Percentiles rank a stretch among this genome's conserved stretches.
phyloP scores from a whole-genome alignment of 2,113 vertebrate genomes.

The Macquaria ambigua region DNA sequence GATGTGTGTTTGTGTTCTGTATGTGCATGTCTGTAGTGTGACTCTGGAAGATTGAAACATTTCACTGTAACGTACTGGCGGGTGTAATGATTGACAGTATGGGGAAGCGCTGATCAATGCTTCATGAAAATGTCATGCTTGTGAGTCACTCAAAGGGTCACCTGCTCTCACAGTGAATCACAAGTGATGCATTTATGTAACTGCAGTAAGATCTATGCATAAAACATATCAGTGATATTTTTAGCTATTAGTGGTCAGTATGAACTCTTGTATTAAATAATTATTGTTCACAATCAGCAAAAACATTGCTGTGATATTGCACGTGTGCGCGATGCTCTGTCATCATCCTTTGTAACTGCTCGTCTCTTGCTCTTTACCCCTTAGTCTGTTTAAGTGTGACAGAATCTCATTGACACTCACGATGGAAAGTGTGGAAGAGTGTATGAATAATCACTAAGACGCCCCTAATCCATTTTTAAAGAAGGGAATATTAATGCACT shows the following conservation, averaged over 20 bases:
- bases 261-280: slow-evolving; percentile 26
- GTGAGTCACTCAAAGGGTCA: slow-evolving; percentile 11
- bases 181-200: not conserved
- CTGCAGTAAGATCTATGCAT: not conserved
- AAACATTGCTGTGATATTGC: slow-evolving; percentile 46
- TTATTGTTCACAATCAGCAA: slow-evolving; percentile 30
- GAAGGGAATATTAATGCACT: slow-evolving; percentile 75
- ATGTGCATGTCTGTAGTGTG: not conserved
- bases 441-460: slow-evolving; percentile 81
- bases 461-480: slow-evolving; percentile 77
- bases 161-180: not conserved
- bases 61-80: slow-evolving; percentile 8
- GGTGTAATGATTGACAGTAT: slow-evolving; percentile 49
- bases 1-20: slow-evolving; percentile 19
- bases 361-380: slow-evolving; percentile 56
- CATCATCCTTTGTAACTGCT: slow-evolving; percentile 57
- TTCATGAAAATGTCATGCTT: slow-evolving; percentile 43
- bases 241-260: slow-evolving; percentile 2
- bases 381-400: slow-evolving; percentile 70
- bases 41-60: slow-evolving; percentile 36
- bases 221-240: not conserved
- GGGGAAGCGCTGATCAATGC: slow-evolving; percentile 22
- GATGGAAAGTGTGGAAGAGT: slow-evolving; percentile 67
- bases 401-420: slow-evolving; percentile 73
- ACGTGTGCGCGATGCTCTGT: slow-evolving; percentile 50